phyloP scores from a whole-genome alignment of 2,888 invertebrate genomes.

The Rotaria socialis region DNA sequence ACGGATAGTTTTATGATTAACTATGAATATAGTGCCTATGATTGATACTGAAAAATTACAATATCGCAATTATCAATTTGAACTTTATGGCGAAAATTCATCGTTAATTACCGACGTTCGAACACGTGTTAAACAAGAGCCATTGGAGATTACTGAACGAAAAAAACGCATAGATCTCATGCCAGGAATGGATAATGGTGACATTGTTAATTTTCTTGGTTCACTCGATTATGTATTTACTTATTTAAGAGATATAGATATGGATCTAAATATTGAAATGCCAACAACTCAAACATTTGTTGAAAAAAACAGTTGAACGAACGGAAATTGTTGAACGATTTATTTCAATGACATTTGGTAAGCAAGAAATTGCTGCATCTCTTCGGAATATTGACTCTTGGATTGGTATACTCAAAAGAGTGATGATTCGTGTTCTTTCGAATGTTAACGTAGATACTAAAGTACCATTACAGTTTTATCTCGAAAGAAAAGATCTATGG shows the following conservation, averaged over 20 bases:
- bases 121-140: background rate
- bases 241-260: too few relatives aligned
- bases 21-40: background rate
- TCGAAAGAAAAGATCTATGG: background rate
- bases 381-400: background rate
- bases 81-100: background rate
- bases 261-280: too few relatives aligned
- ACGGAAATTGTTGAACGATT: background rate
- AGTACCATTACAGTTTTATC: background rate
- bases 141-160: background rate
- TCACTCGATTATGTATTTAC: slow-evolving; percentile 15
- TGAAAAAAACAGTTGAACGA: too few relatives aligned
- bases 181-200: background rate
- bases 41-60: background rate
- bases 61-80: slow-evolving; percentile 9
- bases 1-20: background rate
- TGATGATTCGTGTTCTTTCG: background rate
- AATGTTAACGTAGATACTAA: background rate
- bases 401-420: background rate
- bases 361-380: background rate
- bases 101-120: background rate
- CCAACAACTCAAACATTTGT: too few relatives aligned
- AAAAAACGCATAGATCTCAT: background rate
- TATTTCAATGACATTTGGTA: background rate
- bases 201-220: background rate